Base-by-base conservation (phyloP, 2,113 vertebrate species). In the Antigone vipio region DNA sequence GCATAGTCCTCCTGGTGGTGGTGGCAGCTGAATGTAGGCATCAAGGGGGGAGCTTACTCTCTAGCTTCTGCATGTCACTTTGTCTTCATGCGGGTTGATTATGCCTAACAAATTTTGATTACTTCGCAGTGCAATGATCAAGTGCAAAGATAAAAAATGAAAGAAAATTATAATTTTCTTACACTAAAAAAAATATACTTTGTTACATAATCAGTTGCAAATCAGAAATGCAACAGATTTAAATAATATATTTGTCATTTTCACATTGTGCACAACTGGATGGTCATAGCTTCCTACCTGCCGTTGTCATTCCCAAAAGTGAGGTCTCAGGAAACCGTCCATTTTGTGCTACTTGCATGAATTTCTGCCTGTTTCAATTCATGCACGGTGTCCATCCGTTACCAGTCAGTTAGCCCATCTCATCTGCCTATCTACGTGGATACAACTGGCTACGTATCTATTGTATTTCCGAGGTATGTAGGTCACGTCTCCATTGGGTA, bases 381-480 rank as follows among this genome's bases (percentile, higher is more conserved):
- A 1, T 77, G 34, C 71, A n/a, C 53, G 22, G 35, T n/a, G 66
- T 82, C 89, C 84, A 67, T 81, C 53, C 78, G 66, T 89, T 79
- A 72, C 8, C 45, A 89, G 80, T 96, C 89, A 92, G 11, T 92
- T 93, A 93, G 81, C 64, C 62, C 55, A n/a, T 89, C 74, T 94
- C 68, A 82, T 95, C 86, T 40, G 50, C 50, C 69, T 79, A 9
- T 92, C 76, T 93, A 0, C 6, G 0, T 92, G 74, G 66, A 13
- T 73, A 21, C 0, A 4, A 75, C 50, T 58, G 74, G 53, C 66
- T 94, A 68, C 3, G 3, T 75, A 76, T 86, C 95, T 73, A 69
- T 88, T 95, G 84, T 95, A 74, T 94, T 97, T 87, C 78, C 1
- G 19, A 95, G 91, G 89, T 97, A 97, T 95, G 89, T 97, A 97